Evolutionary conservation across 2,797 vertebrate species (phyloP).

Genomic region (Adrianichthys oophorus): DNA sequence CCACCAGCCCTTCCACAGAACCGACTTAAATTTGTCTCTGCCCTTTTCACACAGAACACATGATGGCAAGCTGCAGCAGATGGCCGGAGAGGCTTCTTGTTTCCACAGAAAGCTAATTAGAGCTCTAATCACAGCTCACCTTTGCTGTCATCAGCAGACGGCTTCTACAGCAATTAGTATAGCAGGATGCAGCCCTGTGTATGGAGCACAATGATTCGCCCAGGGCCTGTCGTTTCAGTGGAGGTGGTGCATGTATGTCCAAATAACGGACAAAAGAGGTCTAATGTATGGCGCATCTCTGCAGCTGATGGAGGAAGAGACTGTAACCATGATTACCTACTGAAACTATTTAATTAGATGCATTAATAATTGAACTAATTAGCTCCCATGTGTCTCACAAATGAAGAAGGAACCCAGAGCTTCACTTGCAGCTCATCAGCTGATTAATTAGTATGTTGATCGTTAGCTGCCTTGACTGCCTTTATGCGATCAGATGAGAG

Average conservation of each 20-base stretch:
- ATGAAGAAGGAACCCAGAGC: conserved; percentile 91
- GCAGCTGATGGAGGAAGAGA: conserved; percentile 85
- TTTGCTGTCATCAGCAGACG: conserved; percentile 63
- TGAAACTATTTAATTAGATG: conserved; percentile 98
- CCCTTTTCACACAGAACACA: conserved; percentile 62
- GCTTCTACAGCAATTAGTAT: conserved; percentile 70
- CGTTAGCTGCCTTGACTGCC: conserved; percentile 97
- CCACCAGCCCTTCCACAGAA: conserved; percentile 47
- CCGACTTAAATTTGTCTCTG: conserved; percentile 62
- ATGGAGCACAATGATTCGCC: conserved; percentile 9
- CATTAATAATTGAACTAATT: conserved; percentile 99
- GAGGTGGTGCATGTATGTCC: conserved; percentile 44
- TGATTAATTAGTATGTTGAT: conserved; percentile 98
- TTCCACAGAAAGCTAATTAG: conserved; percentile 70
- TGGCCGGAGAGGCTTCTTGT: conserved; percentile 60
- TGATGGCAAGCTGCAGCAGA: conserved; percentile 54
- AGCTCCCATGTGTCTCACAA: conserved; percentile 95
- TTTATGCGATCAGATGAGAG: conserved; percentile 89
- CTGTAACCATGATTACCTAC: conserved; percentile 90
- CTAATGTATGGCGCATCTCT: conserved; percentile 58
- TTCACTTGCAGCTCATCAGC: conserved; percentile 86
- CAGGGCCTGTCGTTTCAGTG: conserved; percentile 21
- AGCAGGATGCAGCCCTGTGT: conserved; percentile 56
- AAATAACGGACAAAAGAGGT: conserved; percentile 55
- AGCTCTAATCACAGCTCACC: conserved; percentile 60